phyloP scores from a whole-genome alignment of 1,140 invertebrate species.

The Aplysia californica region DNA sequence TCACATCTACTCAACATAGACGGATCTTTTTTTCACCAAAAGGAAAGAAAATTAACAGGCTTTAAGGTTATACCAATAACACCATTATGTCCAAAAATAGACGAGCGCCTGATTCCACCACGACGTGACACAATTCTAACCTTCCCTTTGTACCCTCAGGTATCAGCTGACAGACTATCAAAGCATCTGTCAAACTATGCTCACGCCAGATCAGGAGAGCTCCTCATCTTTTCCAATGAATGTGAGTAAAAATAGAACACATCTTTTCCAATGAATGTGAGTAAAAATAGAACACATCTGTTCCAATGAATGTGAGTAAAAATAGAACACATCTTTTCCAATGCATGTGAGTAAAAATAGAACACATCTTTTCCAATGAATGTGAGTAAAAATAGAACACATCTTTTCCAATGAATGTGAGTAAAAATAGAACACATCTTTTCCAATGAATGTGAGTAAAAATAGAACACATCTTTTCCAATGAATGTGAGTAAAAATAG shows the following conservation, averaged over 20 bases:
- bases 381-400: background rate
- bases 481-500: too few relatives aligned
- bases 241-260: constrained; percentile 29
- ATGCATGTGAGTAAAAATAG: background rate
- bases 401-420: background rate
- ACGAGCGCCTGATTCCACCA: too few relatives aligned
- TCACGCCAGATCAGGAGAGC: constrained; percentile 25
- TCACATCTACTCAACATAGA: too few relatives aligned
- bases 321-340: background rate
- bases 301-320: background rate
- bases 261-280: background rate
- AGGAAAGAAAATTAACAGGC: too few relatives aligned
- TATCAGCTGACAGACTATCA: constrained; percentile 42
- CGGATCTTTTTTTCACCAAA: too few relatives aligned
- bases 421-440: too few relatives aligned
- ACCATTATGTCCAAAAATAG: too few relatives aligned
- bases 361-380: background rate
- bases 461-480: too few relatives aligned
- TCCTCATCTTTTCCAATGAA: constrained; percentile 37
- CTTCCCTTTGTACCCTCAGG: too few relatives aligned
- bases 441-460: too few relatives aligned
- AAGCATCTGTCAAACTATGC: constrained; percentile 33
- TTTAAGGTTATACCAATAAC: too few relatives aligned
- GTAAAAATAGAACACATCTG: background rate
- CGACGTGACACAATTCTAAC: too few relatives aligned